A percentile compares a stretch with the other conserved stretches of the same genome.
Evolutionary conservation across 2,797 vertebrate species (phyloP).

Genomic region (Falco naumanni): DNA sequence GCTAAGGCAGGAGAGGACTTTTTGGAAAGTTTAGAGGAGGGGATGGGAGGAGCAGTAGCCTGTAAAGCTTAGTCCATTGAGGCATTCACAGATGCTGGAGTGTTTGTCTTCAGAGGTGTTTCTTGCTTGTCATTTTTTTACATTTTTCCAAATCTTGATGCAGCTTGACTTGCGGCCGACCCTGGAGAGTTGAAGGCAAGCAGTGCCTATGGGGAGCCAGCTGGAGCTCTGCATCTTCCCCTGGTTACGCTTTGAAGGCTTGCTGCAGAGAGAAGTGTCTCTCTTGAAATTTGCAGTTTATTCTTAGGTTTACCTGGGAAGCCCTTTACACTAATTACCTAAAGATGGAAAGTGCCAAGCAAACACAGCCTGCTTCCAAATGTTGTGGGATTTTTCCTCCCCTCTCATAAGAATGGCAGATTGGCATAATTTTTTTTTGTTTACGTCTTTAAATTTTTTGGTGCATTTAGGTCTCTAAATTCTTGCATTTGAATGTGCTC

Average conservation of each 20-base stretch:
- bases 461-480: not conserved
- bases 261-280: not conserved
- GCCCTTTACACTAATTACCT: slow-evolving; percentile 65
- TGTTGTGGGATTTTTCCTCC: slow-evolving; percentile 8
- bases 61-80: not conserved
- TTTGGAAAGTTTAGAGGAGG: not conserved
- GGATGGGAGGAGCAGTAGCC: not conserved
- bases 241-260: slow-evolving; percentile 3
- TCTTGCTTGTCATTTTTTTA: slow-evolving; percentile 12
- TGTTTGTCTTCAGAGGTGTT: not conserved
- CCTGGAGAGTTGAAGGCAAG: not conserved
- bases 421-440: not conserved
- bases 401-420: slow-evolving; percentile 11
- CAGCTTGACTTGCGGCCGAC: not conserved
- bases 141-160: not conserved
- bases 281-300: not conserved
- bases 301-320: slow-evolving; percentile 70
- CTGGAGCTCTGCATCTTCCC: slow-evolving; percentile 7
- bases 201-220: rapidly evolving
- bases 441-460: not conserved
- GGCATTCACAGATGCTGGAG: not conserved
- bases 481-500: not conserved
- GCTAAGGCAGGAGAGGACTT: not conserved
- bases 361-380: slow-evolving; percentile 61
- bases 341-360: slow-evolving; percentile 50